Percentiles rank a stretch among this genome's conserved stretches.
Conservation (phyloP, 2,113 vertebrate species). For the Dicentrarchus labrax region DNA sequence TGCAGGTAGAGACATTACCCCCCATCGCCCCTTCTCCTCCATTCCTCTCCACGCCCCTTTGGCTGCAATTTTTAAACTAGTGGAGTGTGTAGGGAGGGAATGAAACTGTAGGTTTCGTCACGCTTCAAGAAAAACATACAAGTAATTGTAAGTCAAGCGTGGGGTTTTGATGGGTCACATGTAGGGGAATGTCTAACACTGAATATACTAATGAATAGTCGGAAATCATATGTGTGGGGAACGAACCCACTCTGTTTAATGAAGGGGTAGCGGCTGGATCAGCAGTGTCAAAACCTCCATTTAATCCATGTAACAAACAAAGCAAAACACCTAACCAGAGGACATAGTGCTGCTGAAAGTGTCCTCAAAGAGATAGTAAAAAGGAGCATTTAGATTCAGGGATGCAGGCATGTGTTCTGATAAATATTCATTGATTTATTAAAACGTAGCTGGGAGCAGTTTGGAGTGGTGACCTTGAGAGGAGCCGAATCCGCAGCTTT, state of each 20-base stretch:
- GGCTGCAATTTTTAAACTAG: constrained; percentile 55
- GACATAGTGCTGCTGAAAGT: constrained; percentile 32
- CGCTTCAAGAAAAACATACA: constrained; percentile 7
- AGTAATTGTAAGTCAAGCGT: constrained; percentile 19
- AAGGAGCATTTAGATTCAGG: constrained; percentile 72
- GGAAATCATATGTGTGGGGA: not conserved
- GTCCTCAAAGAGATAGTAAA: constrained; percentile 64
- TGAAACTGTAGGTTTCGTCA: constrained; percentile 10
- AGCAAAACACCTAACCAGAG: constrained; percentile 58
- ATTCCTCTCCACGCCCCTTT: constrained; percentile 10
- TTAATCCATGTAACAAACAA: constrained; percentile 62
- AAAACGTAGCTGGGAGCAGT: constrained; percentile 80
- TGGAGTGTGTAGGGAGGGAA: constrained; percentile 30
- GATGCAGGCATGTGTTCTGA: constrained; percentile 65
- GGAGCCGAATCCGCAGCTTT: constrained; percentile 61
- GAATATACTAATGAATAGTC: constrained; percentile 34
- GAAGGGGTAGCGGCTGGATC: constrained; percentile 39
- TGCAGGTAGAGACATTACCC: constrained; percentile 25
- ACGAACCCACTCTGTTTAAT: constrained; percentile 39
- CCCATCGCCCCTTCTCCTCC: not conserved
- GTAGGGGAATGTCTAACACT: constrained; percentile 31
- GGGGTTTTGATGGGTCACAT: constrained; percentile 35
- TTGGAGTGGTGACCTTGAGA: constrained; percentile 82
- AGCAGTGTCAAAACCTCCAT: constrained; percentile 47
- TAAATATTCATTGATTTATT: constrained; percentile 88